These are phyloP conservation scores for Orius insidiosus DNA, from an alignment of 1,140 invertebrate genomes.

Conservation along the genomic window DNA sequence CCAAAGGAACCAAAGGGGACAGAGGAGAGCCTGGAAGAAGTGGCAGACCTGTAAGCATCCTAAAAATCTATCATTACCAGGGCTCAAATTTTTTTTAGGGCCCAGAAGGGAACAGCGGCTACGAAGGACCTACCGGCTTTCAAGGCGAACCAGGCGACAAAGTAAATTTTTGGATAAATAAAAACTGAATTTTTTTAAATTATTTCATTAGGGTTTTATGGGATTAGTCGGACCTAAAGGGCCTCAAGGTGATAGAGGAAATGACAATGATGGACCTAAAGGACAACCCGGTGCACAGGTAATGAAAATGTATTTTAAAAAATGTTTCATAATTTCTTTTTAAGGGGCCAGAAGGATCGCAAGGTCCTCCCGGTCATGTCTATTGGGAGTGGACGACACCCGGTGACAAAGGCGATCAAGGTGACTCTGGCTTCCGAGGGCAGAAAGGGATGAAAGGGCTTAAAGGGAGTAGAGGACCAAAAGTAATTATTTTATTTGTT, in stretches of 20 bases:
- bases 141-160: slow-evolving; percentile 29
- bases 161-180: no score
- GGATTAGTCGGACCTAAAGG: slow-evolving; percentile 34
- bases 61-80: no score
- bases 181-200: no score
- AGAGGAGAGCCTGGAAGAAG: slow-evolving; percentile 37
- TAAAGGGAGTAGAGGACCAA: slow-evolving; percentile 16
- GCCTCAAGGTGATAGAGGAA: slow-evolving; percentile 28
- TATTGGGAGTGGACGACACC: slow-evolving; percentile 37
- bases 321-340: slow-evolving; percentile 19
- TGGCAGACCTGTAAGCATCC: neutral
- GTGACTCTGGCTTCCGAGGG: slow-evolving; percentile 35
- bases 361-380: slow-evolving; percentile 51
- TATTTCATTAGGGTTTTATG: slow-evolving; percentile 30
- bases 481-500: slow-evolving; percentile 23
- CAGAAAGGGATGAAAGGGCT: slow-evolving; percentile 8
- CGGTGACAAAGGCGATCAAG: slow-evolving; percentile 56
- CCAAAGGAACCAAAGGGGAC: slow-evolving; percentile 56
- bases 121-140: slow-evolving; percentile 17
- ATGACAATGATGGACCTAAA: slow-evolving; percentile 28
- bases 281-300: slow-evolving; percentile 35
- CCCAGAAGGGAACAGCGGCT: slow-evolving; percentile 6
- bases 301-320: slow-evolving; percentile 17
- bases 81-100: slow-evolving; percentile 12
- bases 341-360: slow-evolving; percentile 38